Evolutionary conservation across 2,888 invertebrate genomes (phyloP).

Genomic region (Epirrhoe alternata): DNA sequence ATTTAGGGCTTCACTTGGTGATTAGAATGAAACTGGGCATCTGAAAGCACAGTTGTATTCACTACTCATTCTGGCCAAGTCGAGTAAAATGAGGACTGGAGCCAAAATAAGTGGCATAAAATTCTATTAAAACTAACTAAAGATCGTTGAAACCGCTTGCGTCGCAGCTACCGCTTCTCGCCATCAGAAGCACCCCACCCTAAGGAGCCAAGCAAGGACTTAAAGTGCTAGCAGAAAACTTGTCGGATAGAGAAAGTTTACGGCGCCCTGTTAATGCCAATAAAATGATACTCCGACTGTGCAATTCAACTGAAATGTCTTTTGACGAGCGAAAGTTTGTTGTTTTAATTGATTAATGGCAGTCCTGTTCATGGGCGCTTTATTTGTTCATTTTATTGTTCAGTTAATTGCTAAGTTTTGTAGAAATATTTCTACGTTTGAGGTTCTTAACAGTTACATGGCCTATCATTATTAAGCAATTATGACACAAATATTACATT

Average conservation of each 20-base stretch:
- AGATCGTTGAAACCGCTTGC: neutral
- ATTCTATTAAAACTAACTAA: neutral
- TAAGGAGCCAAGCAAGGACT: slow-evolving; percentile 23
- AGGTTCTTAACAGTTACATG: neutral
- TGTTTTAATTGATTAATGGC: slow-evolving; percentile 31
- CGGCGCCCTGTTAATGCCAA: slow-evolving; percentile 16
- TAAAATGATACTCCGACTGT: slow-evolving; percentile 18
- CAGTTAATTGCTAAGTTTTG: neutral
- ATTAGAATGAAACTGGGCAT: too few relatives aligned
- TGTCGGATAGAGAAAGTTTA: slow-evolving; percentile 26
- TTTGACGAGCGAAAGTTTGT: slow-evolving; percentile 23
- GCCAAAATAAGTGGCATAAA: neutral
- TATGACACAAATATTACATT: neutral
- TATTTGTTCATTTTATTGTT: slow-evolving; percentile 22
- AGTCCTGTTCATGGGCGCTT: slow-evolving; percentile 20
- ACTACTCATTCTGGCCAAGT: neutral
- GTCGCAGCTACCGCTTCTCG: slow-evolving; percentile 8
- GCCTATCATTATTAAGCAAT: neutral
- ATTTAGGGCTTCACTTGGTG: too few relatives aligned
- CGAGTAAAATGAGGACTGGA: neutral
- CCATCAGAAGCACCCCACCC: slow-evolving; percentile 4
- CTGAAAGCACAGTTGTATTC: too few relatives aligned
- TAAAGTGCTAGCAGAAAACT: slow-evolving; percentile 30
- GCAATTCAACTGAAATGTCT: slow-evolving; percentile 17
- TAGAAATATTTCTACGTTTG: neutral